phyloP scores from a whole-genome alignment of 2,888 invertebrate species.

The Philopedon plagiatum region DNA sequence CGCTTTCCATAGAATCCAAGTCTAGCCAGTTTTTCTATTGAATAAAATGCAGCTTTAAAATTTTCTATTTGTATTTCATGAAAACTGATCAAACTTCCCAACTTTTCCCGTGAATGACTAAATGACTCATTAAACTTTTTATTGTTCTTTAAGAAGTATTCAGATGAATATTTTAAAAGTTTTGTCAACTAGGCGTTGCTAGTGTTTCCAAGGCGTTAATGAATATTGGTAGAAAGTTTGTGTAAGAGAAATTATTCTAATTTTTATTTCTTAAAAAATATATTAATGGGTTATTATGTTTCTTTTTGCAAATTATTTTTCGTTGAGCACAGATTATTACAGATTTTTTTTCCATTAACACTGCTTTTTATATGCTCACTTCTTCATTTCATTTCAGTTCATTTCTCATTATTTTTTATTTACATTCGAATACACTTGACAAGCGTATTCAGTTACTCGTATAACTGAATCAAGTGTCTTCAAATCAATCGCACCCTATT shows the following conservation, averaged over 20 bases:
- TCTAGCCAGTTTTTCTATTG: neutral
- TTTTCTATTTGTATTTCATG: conserved; percentile 23
- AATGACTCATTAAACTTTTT: conserved; percentile 45
- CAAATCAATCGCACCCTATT: too few species aligned
- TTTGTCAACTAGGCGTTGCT: conserved; percentile 23
- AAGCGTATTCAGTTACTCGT: too few species aligned
- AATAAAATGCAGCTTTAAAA: neutral
- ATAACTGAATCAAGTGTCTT: too few species aligned
- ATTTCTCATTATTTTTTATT: too few species aligned
- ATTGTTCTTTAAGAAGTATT: conserved; percentile 43
- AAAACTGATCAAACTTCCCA: conserved; percentile 32
- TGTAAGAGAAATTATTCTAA: neutral
- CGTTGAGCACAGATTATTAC: too few species aligned
- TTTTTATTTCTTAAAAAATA: conserved; percentile 1
- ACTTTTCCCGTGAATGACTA: conserved; percentile 36
- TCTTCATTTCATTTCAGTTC: too few species aligned
- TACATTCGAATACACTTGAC: too few species aligned
- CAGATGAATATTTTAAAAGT: conserved; percentile 46
- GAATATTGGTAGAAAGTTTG: conserved; percentile 7
- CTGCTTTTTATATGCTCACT: too few species aligned
- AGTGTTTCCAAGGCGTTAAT: conserved; percentile 51
- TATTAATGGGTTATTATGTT: neutral
- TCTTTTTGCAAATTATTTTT: conserved; percentile 1
- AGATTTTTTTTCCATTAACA: too few species aligned
- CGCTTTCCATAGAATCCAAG: neutral